These are phyloP conservation scores for Hirtodrosophila duncani DNA, from an alignment of 2,888 invertebrate species.

Conservation along the genomic window DNA sequence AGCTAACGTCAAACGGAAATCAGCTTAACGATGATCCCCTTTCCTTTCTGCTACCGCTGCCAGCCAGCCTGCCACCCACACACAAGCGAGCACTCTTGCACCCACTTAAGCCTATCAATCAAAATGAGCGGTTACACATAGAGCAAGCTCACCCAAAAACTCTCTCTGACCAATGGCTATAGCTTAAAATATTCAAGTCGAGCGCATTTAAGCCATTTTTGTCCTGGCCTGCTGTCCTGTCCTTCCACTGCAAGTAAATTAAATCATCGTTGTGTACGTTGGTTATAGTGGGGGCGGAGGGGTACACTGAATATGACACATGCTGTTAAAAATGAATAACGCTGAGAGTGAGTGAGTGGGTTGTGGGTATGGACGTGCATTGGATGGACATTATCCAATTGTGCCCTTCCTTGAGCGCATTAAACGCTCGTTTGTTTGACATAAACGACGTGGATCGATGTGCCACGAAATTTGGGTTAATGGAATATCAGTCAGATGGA, in stretches of 20 bases:
- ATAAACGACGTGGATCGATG: conserved; percentile 43
- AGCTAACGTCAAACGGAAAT: conserved; percentile 41
- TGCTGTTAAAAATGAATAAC: conserved; percentile 57
- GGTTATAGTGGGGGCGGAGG: conserved; percentile 1
- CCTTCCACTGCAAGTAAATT: conserved; percentile 52
- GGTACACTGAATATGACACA: conserved; percentile 21
- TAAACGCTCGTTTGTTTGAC: conserved; percentile 60
- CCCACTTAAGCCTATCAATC: conserved; percentile 56
- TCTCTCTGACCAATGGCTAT: conserved; percentile 50
- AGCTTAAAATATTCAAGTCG: conserved; percentile 48
- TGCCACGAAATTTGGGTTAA: conserved; percentile 47
- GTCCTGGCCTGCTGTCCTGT: too few species aligned
- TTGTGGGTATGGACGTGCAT: conserved; percentile 2
- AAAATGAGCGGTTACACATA: conserved; percentile 54
- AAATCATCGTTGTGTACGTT: conserved; percentile 42
- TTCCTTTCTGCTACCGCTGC: conserved; percentile 2
- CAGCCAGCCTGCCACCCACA: not conserved
- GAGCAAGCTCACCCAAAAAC: conserved; percentile 33
- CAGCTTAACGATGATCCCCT: conserved; percentile 40
- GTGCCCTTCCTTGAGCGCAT: conserved; percentile 29
- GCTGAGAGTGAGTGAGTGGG: conserved; percentile 18
- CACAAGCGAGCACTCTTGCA: conserved; percentile 4
- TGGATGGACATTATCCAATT: too few species aligned
- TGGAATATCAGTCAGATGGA: conserved; percentile 53
- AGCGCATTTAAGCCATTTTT: conserved; percentile 53